Percentiles rank a stretch among this genome's conserved stretches.
These are phyloP conservation scores for Plotosus lineatus DNA, from an alignment of 2,113 vertebrate genomes.

Conservation along the genomic window DNA sequence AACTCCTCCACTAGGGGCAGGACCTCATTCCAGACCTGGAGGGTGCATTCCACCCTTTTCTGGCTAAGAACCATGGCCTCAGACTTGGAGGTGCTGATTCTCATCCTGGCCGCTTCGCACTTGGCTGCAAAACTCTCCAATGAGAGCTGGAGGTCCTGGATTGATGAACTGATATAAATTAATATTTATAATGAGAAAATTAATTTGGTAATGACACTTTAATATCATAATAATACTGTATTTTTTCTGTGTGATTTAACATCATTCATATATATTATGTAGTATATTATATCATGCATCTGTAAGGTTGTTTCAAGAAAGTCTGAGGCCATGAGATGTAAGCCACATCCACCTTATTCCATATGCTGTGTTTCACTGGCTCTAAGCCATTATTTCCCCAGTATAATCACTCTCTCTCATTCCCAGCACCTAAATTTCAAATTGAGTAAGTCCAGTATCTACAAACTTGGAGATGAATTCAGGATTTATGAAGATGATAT, in stretches of 20 bases:
- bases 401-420: conserved; percentile 60
- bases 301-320: conserved; percentile 64
- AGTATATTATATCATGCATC: not conserved
- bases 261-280: too few relatives aligned
- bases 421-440: conserved; percentile 74
- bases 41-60: too few relatives aligned
- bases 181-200: not conserved
- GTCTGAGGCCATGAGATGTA: conserved; percentile 76
- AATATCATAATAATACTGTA: not conserved
- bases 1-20: too few relatives aligned
- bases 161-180: not conserved
- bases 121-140: too few relatives aligned
- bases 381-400: conserved; percentile 72
- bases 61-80: too few relatives aligned
- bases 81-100: too few relatives aligned
- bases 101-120: too few relatives aligned
- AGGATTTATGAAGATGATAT: conserved; percentile 74
- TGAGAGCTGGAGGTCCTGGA: too few relatives aligned
- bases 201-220: not conserved
- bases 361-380: conserved; percentile 61
- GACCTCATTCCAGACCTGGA: too few relatives aligned
- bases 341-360: conserved; percentile 62
- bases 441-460: conserved; percentile 77
- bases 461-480: conserved; percentile 77
- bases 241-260: too few relatives aligned